Conservation (phyloP, 2,113 vertebrate species). For the Oostethus manadensis region DNA sequence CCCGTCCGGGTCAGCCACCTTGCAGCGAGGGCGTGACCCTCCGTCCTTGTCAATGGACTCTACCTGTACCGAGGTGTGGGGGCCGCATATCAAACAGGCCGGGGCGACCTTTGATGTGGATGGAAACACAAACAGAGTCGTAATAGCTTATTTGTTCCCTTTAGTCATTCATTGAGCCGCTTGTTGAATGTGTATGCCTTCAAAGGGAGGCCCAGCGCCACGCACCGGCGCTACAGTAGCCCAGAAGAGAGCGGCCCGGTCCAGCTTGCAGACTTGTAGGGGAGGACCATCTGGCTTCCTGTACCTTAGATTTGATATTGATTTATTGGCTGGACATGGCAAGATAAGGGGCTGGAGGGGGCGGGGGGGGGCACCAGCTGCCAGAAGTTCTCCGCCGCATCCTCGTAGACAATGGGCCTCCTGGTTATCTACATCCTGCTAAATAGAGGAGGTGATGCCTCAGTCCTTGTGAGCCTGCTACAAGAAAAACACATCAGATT, state of each 20-base stretch:
- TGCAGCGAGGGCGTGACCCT: constrained; percentile 61
- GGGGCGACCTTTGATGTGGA: constrained; percentile 72
- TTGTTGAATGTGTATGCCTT: constrained; percentile 75
- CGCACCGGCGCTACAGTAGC: constrained; percentile 71
- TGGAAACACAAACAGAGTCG: constrained; percentile 76
- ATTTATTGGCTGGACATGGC: constrained; percentile 74
- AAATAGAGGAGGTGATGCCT: constrained; percentile 34
- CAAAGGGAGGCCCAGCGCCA: constrained; percentile 63
- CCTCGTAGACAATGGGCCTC: constrained; percentile 53
- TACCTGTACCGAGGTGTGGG: constrained; percentile 78
- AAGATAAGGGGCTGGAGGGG: no score
- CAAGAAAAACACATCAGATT: background rate
- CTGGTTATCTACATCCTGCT: constrained; percentile 48
- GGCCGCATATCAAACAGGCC: constrained; percentile 77
- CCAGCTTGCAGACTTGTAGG: constrained; percentile 29
- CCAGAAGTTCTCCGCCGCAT: constrained; percentile 46
- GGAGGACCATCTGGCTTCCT: constrained; percentile 76
- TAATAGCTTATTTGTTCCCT: constrained; percentile 81
- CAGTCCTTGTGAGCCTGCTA: constrained; percentile 18
- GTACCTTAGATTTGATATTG: constrained; percentile 73
- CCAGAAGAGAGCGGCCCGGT: constrained; percentile 53
- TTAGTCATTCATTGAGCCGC: constrained; percentile 77
- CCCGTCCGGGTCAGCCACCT: constrained; percentile 68
- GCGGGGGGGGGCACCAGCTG: constrained; percentile 68
- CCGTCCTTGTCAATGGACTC: constrained; percentile 58